Base-by-base conservation (phyloP, 2,797 vertebrate species). In the Kryptolebias ocellatus region DNA sequence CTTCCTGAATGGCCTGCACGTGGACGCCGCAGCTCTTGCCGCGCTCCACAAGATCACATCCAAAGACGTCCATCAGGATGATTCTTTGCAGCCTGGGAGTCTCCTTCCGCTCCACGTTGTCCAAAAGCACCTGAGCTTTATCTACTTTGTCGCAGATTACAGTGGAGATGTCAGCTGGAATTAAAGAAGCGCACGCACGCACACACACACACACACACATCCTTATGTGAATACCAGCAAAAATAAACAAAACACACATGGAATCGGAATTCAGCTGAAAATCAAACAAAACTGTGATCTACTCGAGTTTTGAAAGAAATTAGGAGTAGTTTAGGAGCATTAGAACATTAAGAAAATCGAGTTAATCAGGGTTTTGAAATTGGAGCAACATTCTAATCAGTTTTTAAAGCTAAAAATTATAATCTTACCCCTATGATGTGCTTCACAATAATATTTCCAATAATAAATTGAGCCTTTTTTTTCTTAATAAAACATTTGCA, bases 131-230 rank as follows among this genome's bases (percentile, higher is more conserved):
- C 67, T 81, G 85, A 28, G 96, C 98, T 83, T 99, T 99, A 72
- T 96, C 96, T 0, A 92, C 89, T 57, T 96, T 98, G 88, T 99
- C 98, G 53, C 97, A 98, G 53, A 99, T 95, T 63, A 99, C 97
- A 0, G 94, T 98, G 81, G 95, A 95, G 81, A 99, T 97, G 74
- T 98, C 96, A 39, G 97, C 98, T 99, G 91, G 16, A 78, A 87
- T 44, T 12, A 83, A 54, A 83, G 44, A 59, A 58, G 63, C 74
- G 71, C 80, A 60, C 79, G 74, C 81, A 71, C 72, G 70, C n/a
- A n/a, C 80, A 78, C 52, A 62, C 61, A 39, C 53, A 78, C 72
- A 24, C 20, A 24, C 20, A 24, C 20, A 24, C 31, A 9, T 34
- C 76, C 70, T 74, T 67, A 70, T 80, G 75, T 86, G 76, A 87